A percentile compares a stretch with the other conserved stretches of the same genome.
These are phyloP conservation scores for Seriola dumerili DNA, from an alignment of 2,113 vertebrate species.

Conservation along the genomic window DNA sequence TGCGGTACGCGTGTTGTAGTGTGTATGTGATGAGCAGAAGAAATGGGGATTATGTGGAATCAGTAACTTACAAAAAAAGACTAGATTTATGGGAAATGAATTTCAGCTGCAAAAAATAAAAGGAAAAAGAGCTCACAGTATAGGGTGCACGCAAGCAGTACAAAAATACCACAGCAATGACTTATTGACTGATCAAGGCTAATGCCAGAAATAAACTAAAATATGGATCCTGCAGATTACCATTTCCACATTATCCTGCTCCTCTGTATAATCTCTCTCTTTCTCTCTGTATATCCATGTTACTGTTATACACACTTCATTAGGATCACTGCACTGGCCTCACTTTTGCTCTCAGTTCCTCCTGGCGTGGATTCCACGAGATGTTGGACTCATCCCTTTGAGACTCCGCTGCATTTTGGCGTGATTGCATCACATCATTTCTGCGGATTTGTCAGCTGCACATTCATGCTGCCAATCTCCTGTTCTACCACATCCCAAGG, in stretches of 20 bases:
- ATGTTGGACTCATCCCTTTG: not conserved
- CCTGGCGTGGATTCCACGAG: too few species aligned
- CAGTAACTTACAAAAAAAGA: not conserved
- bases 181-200: slow-evolving; percentile 27
- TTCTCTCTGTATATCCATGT: not conserved
- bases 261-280: not conserved
- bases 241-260: not conserved
- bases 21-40: not conserved
- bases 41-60: not conserved
- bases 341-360: too few species aligned
- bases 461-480: too few species aligned
- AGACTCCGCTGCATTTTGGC: too few species aligned
- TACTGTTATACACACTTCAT: not conserved
- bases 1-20: not conserved
- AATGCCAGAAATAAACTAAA: slow-evolving; percentile 27
- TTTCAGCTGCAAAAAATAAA: not conserved
- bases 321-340: not conserved
- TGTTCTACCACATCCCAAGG: too few species aligned
- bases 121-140: not conserved
- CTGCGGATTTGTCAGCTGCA: too few species aligned
- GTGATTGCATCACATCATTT: too few species aligned
- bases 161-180: slow-evolving; percentile 15
- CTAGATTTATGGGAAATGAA: not conserved
- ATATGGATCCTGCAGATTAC: slow-evolving; percentile 28
- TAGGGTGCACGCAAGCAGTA: not conserved